phyloP scores from a whole-genome alignment of 1,140 invertebrate genomes.

The Protaetia brevitarsis region DNA sequence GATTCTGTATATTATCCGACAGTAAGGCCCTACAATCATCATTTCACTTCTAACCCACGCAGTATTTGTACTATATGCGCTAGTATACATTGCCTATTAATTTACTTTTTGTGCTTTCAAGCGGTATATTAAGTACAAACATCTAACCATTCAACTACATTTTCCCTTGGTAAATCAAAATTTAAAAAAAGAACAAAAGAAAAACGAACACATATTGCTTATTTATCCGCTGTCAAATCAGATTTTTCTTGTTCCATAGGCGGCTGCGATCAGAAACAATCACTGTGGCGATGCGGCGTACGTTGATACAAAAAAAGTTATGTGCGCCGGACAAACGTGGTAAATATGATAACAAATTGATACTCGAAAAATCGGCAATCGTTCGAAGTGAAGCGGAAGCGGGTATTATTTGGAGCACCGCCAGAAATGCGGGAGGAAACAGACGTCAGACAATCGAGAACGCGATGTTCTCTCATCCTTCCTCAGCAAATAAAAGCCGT shows the following conservation, averaged over 20 bases:
- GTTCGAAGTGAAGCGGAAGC: neutral
- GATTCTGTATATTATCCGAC: too few species aligned
- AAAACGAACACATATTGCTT: neutral
- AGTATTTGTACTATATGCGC: too few species aligned
- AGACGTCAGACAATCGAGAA: neutral
- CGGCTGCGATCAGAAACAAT: neutral
- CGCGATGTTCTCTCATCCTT: neutral
- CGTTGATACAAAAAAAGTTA: too few species aligned
- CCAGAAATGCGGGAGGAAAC: neutral
- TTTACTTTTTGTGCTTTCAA: too few species aligned
- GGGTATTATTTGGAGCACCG: neutral
- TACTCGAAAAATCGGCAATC: neutral
- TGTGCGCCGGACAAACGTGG: neutral
- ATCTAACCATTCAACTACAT: neutral
- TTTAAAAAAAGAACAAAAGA: neutral
- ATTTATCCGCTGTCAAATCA: slow-evolving; percentile 12
- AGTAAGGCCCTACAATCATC: too few species aligned
- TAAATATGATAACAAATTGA: slow-evolving; percentile 9
- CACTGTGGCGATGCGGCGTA: neutral
- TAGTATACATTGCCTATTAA: too few species aligned
- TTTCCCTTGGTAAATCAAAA: neutral
- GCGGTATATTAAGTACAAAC: neutral
- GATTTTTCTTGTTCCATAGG: neutral
- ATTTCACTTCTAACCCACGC: too few species aligned
- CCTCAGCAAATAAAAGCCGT: neutral